Base-by-base conservation (phyloP, 1,140 invertebrate genomes). In the Brachionus sp. region DNA sequence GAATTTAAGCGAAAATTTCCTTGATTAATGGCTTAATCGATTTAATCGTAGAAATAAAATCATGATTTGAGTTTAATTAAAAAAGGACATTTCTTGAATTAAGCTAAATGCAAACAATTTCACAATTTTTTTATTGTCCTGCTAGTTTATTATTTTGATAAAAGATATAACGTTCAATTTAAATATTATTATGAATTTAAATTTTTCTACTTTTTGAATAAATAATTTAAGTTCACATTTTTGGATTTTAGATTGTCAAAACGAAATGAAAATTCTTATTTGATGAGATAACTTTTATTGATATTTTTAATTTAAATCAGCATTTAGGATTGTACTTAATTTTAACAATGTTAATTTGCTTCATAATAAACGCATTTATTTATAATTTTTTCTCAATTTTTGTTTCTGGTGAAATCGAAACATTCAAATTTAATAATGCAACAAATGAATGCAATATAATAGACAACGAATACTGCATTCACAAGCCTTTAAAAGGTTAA, bases 381-480 rank as follows among this genome's bases (percentile, higher is more conserved):
- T 70, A 2, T 39, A 37, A 6, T 39, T 19, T 70, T 39, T 39
- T 70, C 19, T 39, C n/a, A 16, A 19, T 10, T 37, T 39, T 37
- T 33, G 64, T 13, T 66, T 70, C 37, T 37, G 29, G 37, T 39
- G 66, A 70, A 39, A 3, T 16, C 16, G 35, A 70, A 5, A 16
- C 13, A 70, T 37, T 19, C 16, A 39, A 19, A 66, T 23, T 16
- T 12, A 7, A 37, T 10, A 35, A 6, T 39, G 29, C 3, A 2
- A 13, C 16, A 23, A 75, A 25, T 13, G 70, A 75, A 75, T 75
- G 70, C n/a, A 46, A 75, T 75, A 46, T 75, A 44, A 75, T 75
- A n/a, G 44, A 75, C 25, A 35, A 75, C 19, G 70, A 75, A 25
- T 75, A 75, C 25, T 75, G 70, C 29, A 35, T 75, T 46, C 33